phyloP scores from a whole-genome alignment of 2,113 vertebrate species.

The Lipophrys pholis region DNA sequence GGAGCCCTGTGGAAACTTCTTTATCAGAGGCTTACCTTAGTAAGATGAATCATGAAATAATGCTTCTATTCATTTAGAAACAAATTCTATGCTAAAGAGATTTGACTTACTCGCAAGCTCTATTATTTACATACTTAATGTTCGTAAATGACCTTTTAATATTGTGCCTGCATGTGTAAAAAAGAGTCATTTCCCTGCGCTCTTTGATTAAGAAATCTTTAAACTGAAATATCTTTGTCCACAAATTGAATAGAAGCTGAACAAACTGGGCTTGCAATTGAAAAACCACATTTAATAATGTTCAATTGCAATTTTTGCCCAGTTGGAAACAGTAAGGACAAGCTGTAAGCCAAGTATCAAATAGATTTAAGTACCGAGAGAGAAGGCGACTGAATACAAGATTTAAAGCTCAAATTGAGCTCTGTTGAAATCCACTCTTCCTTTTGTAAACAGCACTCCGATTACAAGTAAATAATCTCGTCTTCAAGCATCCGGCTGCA shows the following conservation, averaged over 20 bases:
- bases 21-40: no score
- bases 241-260: no score
- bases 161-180: not conserved
- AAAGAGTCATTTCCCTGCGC: not conserved
- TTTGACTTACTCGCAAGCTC: no score
- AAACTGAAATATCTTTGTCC: no score
- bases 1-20: no score
- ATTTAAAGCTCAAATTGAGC: not conserved
- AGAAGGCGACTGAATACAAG: not conserved
- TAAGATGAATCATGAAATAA: no score
- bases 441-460: conserved; percentile 26
- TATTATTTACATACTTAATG: not conserved
- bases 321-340: not conserved
- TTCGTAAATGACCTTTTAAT: no score
- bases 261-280: no score
- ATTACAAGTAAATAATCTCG: conserved; percentile 47
- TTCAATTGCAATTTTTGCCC: not conserved
- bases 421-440: conserved; percentile 12
- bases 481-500: conserved; percentile 29
- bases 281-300: no score
- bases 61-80: not conserved
- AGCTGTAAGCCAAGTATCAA: not conserved
- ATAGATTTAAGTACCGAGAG: no score
- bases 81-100: no score
- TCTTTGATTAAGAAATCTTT: no score